Base-by-base conservation (phyloP, 1,140 invertebrate genomes). In the Spodoptera litura region DNA sequence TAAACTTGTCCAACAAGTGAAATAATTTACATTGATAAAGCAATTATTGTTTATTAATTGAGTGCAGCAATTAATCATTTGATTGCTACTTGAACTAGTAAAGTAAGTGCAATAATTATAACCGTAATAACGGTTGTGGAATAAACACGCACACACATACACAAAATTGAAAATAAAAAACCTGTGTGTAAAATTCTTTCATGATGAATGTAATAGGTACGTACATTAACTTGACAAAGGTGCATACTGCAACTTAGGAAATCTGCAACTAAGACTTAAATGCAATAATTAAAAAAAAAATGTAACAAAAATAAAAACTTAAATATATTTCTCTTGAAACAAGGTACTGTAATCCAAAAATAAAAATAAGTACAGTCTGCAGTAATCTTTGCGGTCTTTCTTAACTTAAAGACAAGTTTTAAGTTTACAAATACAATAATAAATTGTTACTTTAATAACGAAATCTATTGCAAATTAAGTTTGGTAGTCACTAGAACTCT, bases 401-500 rank as follows among this genome's bases (percentile, higher is more conserved):
- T 8, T 6, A 44, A 44, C 38, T 44, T 44, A 44, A 9, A 44
- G 38, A 44, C 4, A 31, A 31, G 31, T 31, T 31, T 31, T 31
- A 31, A 3, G 3, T 31, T 6, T 13, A 71, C 38, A 53, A 20
- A 20, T 20, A 20, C 20, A 20, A 20, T 1, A 20, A 20, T 20
- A 20, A 20, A 20, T 20, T 20, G 20, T 20, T 20, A 20, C 20
- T 20, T 0, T 20, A 20, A 20, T 20, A 20, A 20, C 1, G 1
- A 20, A 20, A 20, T 20, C 56, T 77, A 75, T 51, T 80, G 94
- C 74, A 95, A 94, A 94, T 99, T 98, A 0, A 99, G 94, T 95
- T 98, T 99, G 2, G 99, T 99, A 11, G 97, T 97, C 66, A 99
- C 97, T 52, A 99, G 88, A 5, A 99, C 96, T 25, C 98, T 95